A percentile compares a stretch with the other conserved stretches of the same genome.
Conservation (phyloP, 2,888 invertebrate species). For the Octonoba sinensis region DNA sequence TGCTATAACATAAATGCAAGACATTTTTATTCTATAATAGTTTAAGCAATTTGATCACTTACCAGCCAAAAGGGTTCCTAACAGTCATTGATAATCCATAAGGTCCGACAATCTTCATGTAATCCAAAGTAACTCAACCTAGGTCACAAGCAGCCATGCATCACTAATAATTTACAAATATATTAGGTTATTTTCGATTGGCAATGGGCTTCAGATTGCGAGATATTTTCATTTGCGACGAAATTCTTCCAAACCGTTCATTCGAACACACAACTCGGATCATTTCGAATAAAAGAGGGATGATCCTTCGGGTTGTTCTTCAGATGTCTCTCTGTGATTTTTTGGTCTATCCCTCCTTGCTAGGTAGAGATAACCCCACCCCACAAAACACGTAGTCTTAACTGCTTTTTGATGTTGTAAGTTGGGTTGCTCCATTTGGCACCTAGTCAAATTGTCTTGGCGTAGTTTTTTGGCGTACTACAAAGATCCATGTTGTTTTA, state of each 20-base stretch:
- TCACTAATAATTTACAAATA: not conserved
- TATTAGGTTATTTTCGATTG: conserved; percentile 1
- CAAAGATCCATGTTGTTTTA: conserved; percentile 30
- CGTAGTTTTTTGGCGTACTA: conserved; percentile 33
- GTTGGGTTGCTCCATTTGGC: conserved; percentile 56
- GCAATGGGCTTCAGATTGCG: not conserved
- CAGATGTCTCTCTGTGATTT: too few species aligned
- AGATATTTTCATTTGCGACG: too few species aligned
- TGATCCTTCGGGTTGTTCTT: too few species aligned
- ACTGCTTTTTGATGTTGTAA: conserved; percentile 38
- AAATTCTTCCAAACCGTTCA: too few species aligned
- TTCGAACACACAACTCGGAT: too few species aligned
- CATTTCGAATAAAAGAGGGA: too few species aligned
- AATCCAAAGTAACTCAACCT: not conserved
- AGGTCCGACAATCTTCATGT: not conserved
- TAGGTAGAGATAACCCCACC: conserved; percentile 12
- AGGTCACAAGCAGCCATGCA: not conserved
- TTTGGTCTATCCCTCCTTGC: conserved; percentile 6
- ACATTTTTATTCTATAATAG: too few species aligned
- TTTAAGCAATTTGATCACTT: too few species aligned
- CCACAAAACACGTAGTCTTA: conserved; percentile 20
- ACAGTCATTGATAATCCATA: not conserved
- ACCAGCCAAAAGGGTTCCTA: not conserved
- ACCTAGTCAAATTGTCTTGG: conserved; percentile 36
- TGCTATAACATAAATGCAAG: too few species aligned